Percentiles rank a stretch among this genome's conserved stretches.
Evolutionary conservation across 2,113 vertebrate species (phyloP).

Genomic region (Calonectris borealis): DNA sequence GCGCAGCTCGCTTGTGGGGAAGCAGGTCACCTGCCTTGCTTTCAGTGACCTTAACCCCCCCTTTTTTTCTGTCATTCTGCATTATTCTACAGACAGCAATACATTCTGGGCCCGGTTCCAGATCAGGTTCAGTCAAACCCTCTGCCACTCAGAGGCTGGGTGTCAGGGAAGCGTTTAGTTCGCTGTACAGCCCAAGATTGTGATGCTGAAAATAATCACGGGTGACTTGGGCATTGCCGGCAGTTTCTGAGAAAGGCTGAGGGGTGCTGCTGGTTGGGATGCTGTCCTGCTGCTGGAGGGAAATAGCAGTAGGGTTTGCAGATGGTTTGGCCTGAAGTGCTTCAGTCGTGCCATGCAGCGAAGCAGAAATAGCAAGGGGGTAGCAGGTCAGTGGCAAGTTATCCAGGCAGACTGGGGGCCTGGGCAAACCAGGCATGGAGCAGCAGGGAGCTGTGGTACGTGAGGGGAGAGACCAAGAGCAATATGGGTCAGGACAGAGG

Average conservation of each 20-base stretch:
- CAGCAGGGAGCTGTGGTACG: not conserved
- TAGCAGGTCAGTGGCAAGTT: not conserved
- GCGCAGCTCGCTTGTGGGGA: not conserved
- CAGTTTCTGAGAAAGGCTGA: not conserved
- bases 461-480: not conserved
- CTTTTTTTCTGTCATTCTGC: not conserved
- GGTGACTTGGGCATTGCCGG: not conserved
- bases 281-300: not conserved
- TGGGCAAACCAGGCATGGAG: not conserved
- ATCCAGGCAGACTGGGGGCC: not conserved
- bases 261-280: not conserved
- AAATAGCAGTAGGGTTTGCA: not conserved
- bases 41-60: not conserved
- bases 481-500: not conserved
- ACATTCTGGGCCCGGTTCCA: not conserved
- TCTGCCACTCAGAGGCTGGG: not conserved
- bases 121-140: not conserved
- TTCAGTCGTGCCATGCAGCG: not conserved
- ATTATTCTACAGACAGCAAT: not conserved
- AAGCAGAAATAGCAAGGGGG: not conserved
- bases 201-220: not conserved
- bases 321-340: not conserved
- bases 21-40: not conserved
- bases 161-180: not conserved
- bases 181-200: rapidly evolving